A percentile compares a stretch with the other conserved stretches of the same genome.
These are phyloP conservation scores for Phrynosoma platyrhinos DNA, from an alignment of 2,113 vertebrate genomes.

Conservation along the genomic window DNA sequence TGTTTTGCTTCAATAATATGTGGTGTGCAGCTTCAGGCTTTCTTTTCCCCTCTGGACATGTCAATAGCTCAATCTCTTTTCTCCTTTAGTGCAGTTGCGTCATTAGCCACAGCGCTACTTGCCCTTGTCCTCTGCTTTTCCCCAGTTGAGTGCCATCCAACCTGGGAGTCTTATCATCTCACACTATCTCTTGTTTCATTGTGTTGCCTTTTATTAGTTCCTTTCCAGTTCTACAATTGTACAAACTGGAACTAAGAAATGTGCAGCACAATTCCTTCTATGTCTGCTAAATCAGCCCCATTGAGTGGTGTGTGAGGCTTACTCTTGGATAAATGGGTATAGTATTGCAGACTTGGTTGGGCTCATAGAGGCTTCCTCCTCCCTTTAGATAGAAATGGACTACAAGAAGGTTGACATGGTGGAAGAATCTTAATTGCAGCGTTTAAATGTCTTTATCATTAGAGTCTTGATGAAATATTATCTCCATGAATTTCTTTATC, in stretches of 20 bases:
- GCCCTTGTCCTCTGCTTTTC: too few relatives aligned
- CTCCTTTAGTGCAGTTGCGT: too few relatives aligned
- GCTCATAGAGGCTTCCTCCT: not conserved
- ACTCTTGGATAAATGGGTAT: not conserved
- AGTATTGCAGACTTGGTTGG: too few relatives aligned
- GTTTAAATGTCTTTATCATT: not conserved
- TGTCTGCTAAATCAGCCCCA: not conserved
- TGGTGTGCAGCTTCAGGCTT: too few relatives aligned
- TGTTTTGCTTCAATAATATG: too few relatives aligned
- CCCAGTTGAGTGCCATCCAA: too few relatives aligned
- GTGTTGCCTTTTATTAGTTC: too few relatives aligned
- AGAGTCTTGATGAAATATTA: not conserved
- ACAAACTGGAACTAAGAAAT: not conserved
- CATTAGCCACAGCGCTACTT: too few relatives aligned
- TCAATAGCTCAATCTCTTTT: too few relatives aligned
- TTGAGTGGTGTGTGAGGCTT: not conserved
- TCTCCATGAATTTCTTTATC: slow-evolving; percentile 11
- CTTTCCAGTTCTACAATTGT: slow-evolving; percentile 1
- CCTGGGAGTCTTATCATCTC: too few relatives aligned
- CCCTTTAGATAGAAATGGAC: not conserved
- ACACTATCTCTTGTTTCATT: too few relatives aligned
- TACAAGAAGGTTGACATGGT: not conserved
- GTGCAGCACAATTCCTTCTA: not conserved
- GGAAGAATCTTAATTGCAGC: not conserved
- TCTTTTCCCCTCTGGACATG: too few relatives aligned